Percentiles rank a stretch among this genome's conserved stretches.
Conservation (phyloP, 2,113 vertebrate genomes). For the Aegotheles bennettii region DNA sequence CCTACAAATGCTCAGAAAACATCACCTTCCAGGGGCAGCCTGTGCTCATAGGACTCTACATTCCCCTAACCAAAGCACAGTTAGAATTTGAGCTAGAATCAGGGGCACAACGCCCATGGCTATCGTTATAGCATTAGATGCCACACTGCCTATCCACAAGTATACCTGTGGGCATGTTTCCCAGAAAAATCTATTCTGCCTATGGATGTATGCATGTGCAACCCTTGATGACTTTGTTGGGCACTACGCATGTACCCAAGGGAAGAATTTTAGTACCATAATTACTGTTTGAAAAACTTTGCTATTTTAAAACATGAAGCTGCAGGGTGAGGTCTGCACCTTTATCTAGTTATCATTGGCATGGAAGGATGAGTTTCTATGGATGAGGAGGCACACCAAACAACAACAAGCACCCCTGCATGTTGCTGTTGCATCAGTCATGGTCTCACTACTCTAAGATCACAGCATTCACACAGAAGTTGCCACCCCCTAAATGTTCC, state of each 20-base stretch:
- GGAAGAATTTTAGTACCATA: neutral
- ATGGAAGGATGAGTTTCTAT: constrained; percentile 49
- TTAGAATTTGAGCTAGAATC: neutral
- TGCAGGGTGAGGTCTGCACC: neutral
- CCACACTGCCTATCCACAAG: neutral
- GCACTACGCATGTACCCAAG: neutral
- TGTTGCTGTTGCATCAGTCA: neutral
- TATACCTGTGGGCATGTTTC: neutral
- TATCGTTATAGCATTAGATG: neutral
- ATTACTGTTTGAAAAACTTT: neutral
- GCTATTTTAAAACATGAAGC: neutral
- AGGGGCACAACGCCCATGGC: neutral
- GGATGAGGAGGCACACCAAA: constrained; percentile 52
- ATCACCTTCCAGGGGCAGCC: neutral
- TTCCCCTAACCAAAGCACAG: neutral
- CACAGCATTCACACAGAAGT: neutral
- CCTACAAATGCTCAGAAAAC: neutral
- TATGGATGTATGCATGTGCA: neutral
- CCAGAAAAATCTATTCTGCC: neutral
- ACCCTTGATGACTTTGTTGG: neutral
- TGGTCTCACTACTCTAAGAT: neutral
- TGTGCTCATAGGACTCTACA: neutral
- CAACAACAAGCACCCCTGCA: neutral
- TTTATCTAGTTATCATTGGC: neutral
- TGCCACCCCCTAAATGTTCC: neutral